Evolutionary conservation across 2,888 invertebrate species (phyloP).

Genomic region (Stenotaenia linearis): DNA sequence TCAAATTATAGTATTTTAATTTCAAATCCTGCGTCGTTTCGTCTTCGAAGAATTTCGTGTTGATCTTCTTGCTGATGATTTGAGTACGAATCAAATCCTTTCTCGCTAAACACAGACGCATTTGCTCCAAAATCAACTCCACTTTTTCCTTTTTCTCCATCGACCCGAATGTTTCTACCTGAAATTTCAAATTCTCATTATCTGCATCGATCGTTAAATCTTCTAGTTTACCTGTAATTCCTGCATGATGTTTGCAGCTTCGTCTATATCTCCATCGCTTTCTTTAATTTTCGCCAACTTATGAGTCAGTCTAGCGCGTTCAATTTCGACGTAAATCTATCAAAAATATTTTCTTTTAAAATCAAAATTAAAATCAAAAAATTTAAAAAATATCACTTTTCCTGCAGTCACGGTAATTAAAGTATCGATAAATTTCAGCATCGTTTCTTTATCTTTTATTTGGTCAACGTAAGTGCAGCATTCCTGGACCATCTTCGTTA

Average conservation of each 20-base stretch:
- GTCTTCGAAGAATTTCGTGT: constrained; percentile 92
- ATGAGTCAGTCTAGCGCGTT: constrained; percentile 90
- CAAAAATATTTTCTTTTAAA: too few relatives aligned
- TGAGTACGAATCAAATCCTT: constrained; percentile 95
- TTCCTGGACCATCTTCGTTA: constrained; percentile 84
- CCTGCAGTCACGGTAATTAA: constrained; percentile 92
- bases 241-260: constrained; percentile 89
- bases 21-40: constrained; percentile 62
- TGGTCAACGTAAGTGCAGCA: constrained; percentile 88
- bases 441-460: constrained; percentile 81
- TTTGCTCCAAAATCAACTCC: constrained; percentile 94
- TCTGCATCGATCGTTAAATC: too few relatives aligned
- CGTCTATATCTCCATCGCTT: constrained; percentile 59
- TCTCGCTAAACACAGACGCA: constrained; percentile 91
- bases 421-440: constrained; percentile 92
- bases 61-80: constrained; percentile 98
- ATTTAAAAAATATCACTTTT: constrained; percentile 58
- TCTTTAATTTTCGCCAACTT: constrained; percentile 55
- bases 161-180: constrained; percentile 95
- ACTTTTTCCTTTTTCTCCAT: constrained; percentile 97
- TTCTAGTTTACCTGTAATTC: too few relatives aligned
- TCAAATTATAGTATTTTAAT: constrained; percentile 67
- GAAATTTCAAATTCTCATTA: too few relatives aligned
- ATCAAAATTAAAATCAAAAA: not conserved
- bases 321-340: constrained; percentile 99